Conservation (phyloP, 2,113 vertebrate species). For the Paratilapia polleni region DNA sequence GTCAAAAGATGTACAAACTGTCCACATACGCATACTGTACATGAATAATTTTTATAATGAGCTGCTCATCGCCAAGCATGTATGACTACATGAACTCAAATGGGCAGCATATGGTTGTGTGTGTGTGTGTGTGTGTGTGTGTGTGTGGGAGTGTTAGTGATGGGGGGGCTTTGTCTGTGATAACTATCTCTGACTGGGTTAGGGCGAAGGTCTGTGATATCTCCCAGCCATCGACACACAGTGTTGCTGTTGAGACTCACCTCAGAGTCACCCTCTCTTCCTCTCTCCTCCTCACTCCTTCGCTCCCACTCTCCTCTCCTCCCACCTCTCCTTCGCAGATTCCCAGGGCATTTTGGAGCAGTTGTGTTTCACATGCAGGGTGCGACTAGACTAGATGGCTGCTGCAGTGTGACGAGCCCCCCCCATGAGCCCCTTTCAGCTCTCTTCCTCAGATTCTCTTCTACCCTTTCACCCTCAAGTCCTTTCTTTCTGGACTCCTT, state of each 20-base stretch:
- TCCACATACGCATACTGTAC: conserved; percentile 30
- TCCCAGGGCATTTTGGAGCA: conserved; percentile 51
- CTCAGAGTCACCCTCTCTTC: conserved; percentile 66
- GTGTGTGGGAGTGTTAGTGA: conserved; percentile 6
- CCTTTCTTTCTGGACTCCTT: conserved; percentile 63
- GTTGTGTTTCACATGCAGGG: conserved; percentile 67
- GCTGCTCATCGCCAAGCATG: conserved; percentile 40
- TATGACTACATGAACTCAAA: conserved; percentile 38
- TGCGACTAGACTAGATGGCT: conserved; percentile 65
- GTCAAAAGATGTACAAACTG: conserved; percentile 53
- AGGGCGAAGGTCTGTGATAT: conserved; percentile 77
- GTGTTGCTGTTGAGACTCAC: conserved; percentile 73
- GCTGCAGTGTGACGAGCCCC: conserved; percentile 62
- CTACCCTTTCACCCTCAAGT: conserved; percentile 67
- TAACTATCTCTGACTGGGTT: conserved; percentile 70
- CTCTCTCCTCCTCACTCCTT: conserved; percentile 31
- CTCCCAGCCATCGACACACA: conserved; percentile 70
- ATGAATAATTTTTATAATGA: conserved; percentile 70
- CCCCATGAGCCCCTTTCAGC: conserved; percentile 3
- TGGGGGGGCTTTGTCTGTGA: conserved; percentile 60
- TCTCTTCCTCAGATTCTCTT: conserved; percentile 59
- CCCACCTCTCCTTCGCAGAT: conserved; percentile 33
- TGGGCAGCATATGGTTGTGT: conserved; percentile 20
- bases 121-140: conserved; percentile 3
- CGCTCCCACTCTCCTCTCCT: conserved; percentile 27